phyloP scores from a whole-genome alignment of 2,113 vertebrate genomes.

The Zeus faber region DNA sequence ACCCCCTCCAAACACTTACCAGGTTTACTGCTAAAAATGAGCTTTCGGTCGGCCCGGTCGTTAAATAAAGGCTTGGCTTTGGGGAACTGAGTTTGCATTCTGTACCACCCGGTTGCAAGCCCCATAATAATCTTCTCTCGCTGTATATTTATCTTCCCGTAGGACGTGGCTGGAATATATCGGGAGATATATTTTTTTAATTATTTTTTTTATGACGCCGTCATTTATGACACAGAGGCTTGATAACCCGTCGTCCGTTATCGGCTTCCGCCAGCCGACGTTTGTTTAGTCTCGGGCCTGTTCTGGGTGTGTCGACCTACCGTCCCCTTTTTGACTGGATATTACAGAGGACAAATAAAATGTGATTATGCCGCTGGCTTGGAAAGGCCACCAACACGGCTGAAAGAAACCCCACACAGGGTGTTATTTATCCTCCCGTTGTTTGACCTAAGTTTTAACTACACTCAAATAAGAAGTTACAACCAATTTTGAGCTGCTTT shows the following conservation, averaged over 20 bases:
- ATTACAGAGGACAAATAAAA: constrained; percentile 46
- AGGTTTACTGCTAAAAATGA: constrained; percentile 19
- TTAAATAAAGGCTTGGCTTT: constrained; percentile 26
- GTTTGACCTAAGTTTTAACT: no score
- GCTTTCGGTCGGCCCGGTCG: constrained; percentile 21
- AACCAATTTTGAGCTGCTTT: no score
- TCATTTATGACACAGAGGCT: constrained; percentile 22
- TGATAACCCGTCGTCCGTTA: constrained; percentile 21
- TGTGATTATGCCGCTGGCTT: constrained; percentile 34
- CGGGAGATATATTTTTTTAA: no score
- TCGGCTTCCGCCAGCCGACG: neutral
- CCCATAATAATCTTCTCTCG: constrained; percentile 15
- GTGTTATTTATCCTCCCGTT: no score
- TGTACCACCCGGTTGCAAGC: constrained; percentile 31
- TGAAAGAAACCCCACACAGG: constrained; percentile 1
- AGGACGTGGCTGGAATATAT: neutral
- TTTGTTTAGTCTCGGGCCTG: constrained; percentile 49
- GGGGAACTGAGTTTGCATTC: constrained; percentile 34
- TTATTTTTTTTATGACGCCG: neutral
- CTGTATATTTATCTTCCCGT: constrained; percentile 11
- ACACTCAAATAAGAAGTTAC: no score
- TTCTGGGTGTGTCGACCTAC: constrained; percentile 30
- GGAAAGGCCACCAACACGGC: constrained; percentile 41
- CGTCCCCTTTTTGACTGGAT: constrained; percentile 22
- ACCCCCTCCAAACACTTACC: neutral